Percentiles rank a stretch among this genome's conserved stretches.
Conservation (phyloP, 2,888 invertebrate genomes). For the Teleogryllus oceanicus region DNA sequence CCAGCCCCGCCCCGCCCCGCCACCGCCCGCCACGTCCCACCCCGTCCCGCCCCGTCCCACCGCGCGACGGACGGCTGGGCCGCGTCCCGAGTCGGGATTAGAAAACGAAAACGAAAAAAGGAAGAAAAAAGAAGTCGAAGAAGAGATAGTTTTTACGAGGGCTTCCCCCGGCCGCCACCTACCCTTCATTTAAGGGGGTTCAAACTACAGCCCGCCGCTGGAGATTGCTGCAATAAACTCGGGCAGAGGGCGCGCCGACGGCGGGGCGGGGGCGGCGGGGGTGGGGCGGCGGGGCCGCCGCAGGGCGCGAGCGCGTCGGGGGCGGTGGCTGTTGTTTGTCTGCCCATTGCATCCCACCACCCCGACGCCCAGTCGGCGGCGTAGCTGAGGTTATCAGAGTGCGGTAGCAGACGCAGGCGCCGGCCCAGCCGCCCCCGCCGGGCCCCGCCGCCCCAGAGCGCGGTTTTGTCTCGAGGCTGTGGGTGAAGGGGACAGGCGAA, state of each 20-base stretch:
- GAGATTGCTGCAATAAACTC: slow-evolving; percentile 12
- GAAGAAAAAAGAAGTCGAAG: neutral
- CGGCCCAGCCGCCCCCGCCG: too few species aligned
- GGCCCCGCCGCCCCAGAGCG: too few species aligned
- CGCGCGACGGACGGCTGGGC: neutral
- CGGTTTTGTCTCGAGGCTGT: too few species aligned
- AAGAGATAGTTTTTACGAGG: slow-evolving; percentile 18
- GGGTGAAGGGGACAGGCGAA: too few species aligned
- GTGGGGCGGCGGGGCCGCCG: neutral
- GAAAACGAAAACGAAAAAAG: neutral
- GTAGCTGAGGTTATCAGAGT: too few species aligned
- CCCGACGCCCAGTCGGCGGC: too few species aligned
- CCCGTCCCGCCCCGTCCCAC: neutral
- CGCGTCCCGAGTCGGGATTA: neutral
- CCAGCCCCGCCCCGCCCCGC: too few species aligned
- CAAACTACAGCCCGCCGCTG: slow-evolving; percentile 10
- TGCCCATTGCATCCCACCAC: too few species aligned
- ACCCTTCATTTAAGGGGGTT: slow-evolving; percentile 18
- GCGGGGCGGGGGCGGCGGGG: neutral
- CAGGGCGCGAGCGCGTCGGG: neutral
- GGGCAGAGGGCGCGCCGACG: slow-evolving; percentile 6
- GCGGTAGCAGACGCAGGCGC: too few species aligned
- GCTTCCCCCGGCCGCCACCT: slow-evolving; percentile 1
- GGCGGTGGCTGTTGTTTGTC: neutral
- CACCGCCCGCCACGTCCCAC: too few species aligned